A percentile compares a stretch with the other conserved stretches of the same genome.
Evolutionary conservation across 2,888 invertebrate species (phyloP).

Genomic region (Stenoptilia bipunctidactyla): DNA sequence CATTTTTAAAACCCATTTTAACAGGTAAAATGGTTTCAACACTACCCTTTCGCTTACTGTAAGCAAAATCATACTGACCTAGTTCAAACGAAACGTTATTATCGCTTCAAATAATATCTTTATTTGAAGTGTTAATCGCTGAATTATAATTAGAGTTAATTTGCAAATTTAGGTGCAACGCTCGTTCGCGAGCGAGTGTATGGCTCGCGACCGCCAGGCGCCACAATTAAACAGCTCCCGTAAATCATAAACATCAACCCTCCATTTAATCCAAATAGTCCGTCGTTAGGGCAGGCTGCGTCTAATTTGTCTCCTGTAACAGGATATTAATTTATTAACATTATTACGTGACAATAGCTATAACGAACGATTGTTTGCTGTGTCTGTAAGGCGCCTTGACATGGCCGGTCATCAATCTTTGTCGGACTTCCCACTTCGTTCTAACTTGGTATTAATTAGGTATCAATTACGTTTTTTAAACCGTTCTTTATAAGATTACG

Average conservation of each 20-base stretch:
- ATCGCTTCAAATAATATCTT: neutral
- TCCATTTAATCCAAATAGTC: conserved; percentile 70
- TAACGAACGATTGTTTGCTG: conserved; percentile 12
- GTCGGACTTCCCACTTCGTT: too few relatives aligned
- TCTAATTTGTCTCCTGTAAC: conserved; percentile 69
- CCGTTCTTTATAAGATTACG: too few relatives aligned
- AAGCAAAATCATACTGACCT: too few relatives aligned
- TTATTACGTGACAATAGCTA: conserved; percentile 60
- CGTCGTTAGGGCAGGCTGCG: conserved; percentile 69
- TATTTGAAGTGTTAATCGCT: conserved; percentile 34
- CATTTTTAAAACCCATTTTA: too few relatives aligned
- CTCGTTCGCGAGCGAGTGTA: conserved; percentile 18
- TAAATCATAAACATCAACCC: conserved; percentile 72
- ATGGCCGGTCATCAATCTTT: too few relatives aligned
- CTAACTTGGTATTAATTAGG: too few relatives aligned
- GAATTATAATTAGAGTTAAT: conserved; percentile 23
- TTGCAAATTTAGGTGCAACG: conserved; percentile 15
- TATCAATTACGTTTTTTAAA: too few relatives aligned
- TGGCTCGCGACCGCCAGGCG: conserved; percentile 54
- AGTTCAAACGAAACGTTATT: neutral
- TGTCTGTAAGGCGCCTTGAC: neutral
- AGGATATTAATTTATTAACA: conserved; percentile 69
- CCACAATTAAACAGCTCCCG: conserved; percentile 60
- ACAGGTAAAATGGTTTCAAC: too few relatives aligned
- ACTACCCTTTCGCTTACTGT: too few relatives aligned